Evolutionary conservation across 2,797 vertebrate genomes (phyloP).

Genomic region (Picus viridis): DNA sequence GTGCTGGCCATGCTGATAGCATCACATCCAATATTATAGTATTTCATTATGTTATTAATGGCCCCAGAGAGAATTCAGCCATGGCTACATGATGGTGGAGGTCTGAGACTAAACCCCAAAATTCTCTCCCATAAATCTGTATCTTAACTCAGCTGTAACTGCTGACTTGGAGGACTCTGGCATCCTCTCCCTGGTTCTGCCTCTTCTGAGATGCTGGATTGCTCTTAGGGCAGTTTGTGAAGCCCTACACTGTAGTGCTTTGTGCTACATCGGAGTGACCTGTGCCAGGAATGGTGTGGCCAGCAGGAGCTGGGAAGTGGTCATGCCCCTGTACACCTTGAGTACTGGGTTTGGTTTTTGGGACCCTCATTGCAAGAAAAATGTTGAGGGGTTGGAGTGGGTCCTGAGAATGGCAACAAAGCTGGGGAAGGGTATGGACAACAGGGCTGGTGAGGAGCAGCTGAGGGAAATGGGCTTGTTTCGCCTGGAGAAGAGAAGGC

Average conservation of each 20-base stretch:
- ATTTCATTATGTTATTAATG: neutral
- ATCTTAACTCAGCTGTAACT: neutral
- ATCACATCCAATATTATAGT: rapidly evolving
- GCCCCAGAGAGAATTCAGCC: neutral
- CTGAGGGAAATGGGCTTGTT: too few species aligned
- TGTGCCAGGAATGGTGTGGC: too few species aligned
- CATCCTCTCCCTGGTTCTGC: neutral
- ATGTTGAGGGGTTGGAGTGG: too few species aligned
- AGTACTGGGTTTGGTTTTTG: too few species aligned
- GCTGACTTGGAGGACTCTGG: neutral
- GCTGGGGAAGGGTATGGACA: too few species aligned
- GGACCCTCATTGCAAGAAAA: too few species aligned
- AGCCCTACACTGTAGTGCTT: neutral
- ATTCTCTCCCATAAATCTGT: neutral
- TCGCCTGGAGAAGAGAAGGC: too few species aligned
- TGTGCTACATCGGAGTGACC: neutral
- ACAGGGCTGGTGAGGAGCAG: too few species aligned
- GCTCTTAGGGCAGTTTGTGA: neutral
- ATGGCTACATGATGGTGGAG: neutral
- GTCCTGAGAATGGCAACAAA: too few species aligned
- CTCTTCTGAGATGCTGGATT: neutral
- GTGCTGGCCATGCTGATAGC: neutral
- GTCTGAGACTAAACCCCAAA: neutral
- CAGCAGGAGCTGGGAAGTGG: too few species aligned
- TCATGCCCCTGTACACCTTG: too few species aligned